These are phyloP conservation scores for Lepilemur septentrionalis DNA, from an alignment of 2,797 vertebrate genomes.

Conservation along the genomic window DNA sequence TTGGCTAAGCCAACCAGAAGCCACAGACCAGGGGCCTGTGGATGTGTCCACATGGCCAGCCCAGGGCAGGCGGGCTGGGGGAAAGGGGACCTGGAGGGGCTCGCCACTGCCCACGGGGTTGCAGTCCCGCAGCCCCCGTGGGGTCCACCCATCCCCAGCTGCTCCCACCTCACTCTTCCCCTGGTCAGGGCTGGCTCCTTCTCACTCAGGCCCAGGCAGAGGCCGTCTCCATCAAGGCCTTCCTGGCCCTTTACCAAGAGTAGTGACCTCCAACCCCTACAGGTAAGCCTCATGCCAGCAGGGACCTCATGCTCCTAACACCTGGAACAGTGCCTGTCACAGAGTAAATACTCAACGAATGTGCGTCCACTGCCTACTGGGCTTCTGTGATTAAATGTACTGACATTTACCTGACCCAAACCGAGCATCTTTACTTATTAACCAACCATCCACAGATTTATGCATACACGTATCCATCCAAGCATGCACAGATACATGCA, in stretches of 20 bases:
- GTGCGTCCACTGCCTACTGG: too few species aligned
- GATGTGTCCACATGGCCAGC: neutral
- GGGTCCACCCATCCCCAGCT: neutral
- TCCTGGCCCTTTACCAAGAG: neutral
- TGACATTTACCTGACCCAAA: neutral
- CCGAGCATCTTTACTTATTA: neutral
- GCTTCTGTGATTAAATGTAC: neutral
- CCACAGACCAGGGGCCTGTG: neutral
- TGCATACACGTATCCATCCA: neutral
- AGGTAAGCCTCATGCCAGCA: neutral
- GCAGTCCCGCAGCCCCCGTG: neutral
- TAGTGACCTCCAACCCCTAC: neutral
- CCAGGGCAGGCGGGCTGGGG: neutral
- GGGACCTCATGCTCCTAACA: neutral
- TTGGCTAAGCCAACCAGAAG: neutral
- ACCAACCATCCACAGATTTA: neutral
- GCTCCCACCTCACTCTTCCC: neutral
- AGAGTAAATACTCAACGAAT: neutral
- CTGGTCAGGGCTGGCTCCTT: neutral
- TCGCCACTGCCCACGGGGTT: neutral
- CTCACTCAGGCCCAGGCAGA: neutral
- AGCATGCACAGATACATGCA: neutral
- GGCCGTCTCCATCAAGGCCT: neutral
- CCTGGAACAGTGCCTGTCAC: neutral
- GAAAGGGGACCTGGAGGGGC: neutral